Conservation (phyloP, 2,113 vertebrate species). For the Cisticola juncidis region DNA sequence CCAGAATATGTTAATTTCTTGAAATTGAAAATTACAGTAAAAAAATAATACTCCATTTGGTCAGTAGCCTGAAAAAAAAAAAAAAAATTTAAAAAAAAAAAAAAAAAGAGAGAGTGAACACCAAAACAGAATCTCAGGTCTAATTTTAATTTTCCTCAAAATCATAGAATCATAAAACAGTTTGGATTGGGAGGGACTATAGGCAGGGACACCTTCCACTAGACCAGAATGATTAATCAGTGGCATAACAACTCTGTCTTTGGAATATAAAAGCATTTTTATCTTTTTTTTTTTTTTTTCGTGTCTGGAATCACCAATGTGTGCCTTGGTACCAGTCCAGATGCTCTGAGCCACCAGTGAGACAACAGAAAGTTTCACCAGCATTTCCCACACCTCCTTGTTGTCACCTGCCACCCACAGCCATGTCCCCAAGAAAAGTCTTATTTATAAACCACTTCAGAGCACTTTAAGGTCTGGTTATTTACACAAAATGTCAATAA, state of each 20-base stretch:
- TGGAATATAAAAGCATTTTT: neutral
- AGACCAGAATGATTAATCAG: neutral
- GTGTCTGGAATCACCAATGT: neutral
- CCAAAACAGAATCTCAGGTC: neutral
- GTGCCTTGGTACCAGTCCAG: neutral
- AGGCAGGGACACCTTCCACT: neutral
- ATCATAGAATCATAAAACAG: too few relatives aligned
- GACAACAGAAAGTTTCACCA: neutral
- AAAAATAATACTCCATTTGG: neutral
- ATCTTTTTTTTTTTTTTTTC: neutral
- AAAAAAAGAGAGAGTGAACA: neutral
- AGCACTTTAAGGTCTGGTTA: neutral
- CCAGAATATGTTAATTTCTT: neutral
- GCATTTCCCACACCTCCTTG: neutral
- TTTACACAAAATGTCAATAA: neutral
- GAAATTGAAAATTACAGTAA: slow-evolving; percentile 19
- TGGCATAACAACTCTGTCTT: neutral
- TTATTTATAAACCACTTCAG: neutral
- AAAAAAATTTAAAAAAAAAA: neutral
- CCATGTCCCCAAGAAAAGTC: neutral
- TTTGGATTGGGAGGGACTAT: neutral
- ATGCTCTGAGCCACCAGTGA: neutral
- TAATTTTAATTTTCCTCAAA: neutral
- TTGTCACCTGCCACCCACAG: neutral
- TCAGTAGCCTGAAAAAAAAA: neutral